These are phyloP conservation scores for Epinotia demarniana DNA, from an alignment of 2,888 invertebrate species.

Conservation along the genomic window DNA sequence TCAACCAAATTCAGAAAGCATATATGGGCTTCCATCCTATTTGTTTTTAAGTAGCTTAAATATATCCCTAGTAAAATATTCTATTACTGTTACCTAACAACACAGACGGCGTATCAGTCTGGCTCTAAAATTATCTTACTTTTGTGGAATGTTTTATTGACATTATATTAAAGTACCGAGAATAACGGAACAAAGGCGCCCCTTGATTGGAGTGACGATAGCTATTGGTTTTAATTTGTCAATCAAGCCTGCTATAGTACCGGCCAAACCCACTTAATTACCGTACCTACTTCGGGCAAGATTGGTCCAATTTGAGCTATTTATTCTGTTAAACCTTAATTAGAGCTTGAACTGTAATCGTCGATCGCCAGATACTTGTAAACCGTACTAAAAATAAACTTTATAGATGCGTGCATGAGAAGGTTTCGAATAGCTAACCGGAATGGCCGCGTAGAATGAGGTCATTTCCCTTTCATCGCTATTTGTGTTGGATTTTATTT, in stretches of 20 bases:
- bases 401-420: constrained; percentile 77
- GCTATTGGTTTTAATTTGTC: constrained; percentile 62
- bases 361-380: constrained; percentile 73
- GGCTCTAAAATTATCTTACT: not conserved
- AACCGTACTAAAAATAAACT: constrained; percentile 76
- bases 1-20: too few species aligned
- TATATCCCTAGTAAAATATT: too few species aligned
- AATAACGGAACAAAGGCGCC: constrained; percentile 52
- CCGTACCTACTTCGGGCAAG: constrained; percentile 55
- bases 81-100: not conserved
- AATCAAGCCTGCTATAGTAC: constrained; percentile 53
- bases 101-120: not conserved
- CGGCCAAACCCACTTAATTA: constrained; percentile 60
- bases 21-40: too few species aligned
- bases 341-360: constrained; percentile 70
- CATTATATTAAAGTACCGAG: constrained; percentile 48
- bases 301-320: constrained; percentile 66
- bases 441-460: constrained; percentile 67
- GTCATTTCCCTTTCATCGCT: constrained; percentile 78
- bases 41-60: too few species aligned
- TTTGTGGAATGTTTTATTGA: constrained; percentile 9
- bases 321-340: constrained; percentile 69
- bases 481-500: constrained; percentile 71
- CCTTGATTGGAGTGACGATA: constrained; percentile 61
- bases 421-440: constrained; percentile 66